Evolutionary conservation across 2,113 vertebrate genomes (phyloP), one percentile per base, ranked within the genome.

Genomic region (Hoplias malabaricus): DNA sequence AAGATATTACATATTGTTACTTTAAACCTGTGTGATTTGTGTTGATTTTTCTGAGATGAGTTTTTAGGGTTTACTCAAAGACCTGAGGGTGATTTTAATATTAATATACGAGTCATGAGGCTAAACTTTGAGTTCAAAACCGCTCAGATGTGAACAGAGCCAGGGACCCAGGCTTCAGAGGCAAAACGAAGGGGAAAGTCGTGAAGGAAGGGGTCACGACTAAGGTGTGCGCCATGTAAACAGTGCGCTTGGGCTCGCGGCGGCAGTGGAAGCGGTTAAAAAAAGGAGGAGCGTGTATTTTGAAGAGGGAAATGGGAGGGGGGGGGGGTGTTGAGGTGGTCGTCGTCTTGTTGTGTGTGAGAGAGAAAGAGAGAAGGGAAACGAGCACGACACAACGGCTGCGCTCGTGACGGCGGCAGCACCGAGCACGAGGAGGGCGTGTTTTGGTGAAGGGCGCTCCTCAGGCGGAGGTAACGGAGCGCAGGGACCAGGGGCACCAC

Each of bases 251-350:
- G 12, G 38, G 5, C 43, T 5, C 62, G 63, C 69, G 25, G 50
- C 53, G 3, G 43, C 14, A 42, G 38, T 36, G 29, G 43, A 82
- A 78, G 73, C 21, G 23, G 53, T 81, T 77, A 77, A 79, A 75
- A n/a, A 70, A 73, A 79, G 81, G 84, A 79, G 81, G 84, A 77
- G 81, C 75, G 38, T 62, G 50, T 50, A 68, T 73, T 59, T 3
- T 43, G 5, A 2, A 9, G 9, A 9, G 9, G 36, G 9, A 9
- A 38, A 9, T 5, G 36, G 9, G 36, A 38, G 36, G 9, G 9
- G 4, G 36, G 36, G 4, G 42, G 4, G 42, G 4, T 3, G 4
- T 7, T 6, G n/a, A 7, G n/a, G 48, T 25, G 43, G 25, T 33
- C 33, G 34, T 70, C 77, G 69, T 66, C 53, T 72, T 79, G 50